Evolutionary conservation across 2,797 vertebrate species (phyloP), one percentile per base, ranked within the genome.

Genomic region (Protonibea diacanthus): DNA sequence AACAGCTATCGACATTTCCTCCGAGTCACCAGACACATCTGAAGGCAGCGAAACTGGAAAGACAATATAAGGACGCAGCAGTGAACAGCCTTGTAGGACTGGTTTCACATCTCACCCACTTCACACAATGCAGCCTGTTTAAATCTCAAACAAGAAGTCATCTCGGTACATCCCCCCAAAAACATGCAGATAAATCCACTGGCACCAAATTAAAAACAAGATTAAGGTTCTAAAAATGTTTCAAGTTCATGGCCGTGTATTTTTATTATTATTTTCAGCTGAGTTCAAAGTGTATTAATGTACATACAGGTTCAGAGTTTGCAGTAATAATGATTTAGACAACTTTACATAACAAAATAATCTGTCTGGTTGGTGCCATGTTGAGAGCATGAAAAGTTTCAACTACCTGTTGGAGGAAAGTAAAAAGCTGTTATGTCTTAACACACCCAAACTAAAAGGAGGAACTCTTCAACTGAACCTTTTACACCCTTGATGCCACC

Each of bases 1-100:
- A n/a, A 69, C 45, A 74, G 25, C 49, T 6, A 2, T 18, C 29
- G 10, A 67, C 38, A 25, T 53, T 60, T 78, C 61, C 51, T 70
- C 73, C 72, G 80, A 86, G 84, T 89, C 92, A 93, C 72, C 49
- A 1, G 80, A 84, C 65, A 52, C 78, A 91, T 85, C 65, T 79
- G 90, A 3, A 86, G 75, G 83, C 75, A 56, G 91, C 20, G 78
- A 89, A 95, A 94, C 93, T 81, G 89, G 95, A 95, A 92, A 88
- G 82, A 93, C 94, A 58, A 84, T 20, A 27, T 5, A 59, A 72
- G 65, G 82, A 71, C 83, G 47, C 58, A 44, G 44, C 78, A 83
- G 42, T 51, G 42, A 85, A 64, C 81, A 84, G 86, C 81, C 91
- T 86, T 64, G 94, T 68, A 88, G 42, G 84, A 95, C 95, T 71